phyloP scores from a whole-genome alignment of 2,113 vertebrate species.

The Regulus satrapa region DNA sequence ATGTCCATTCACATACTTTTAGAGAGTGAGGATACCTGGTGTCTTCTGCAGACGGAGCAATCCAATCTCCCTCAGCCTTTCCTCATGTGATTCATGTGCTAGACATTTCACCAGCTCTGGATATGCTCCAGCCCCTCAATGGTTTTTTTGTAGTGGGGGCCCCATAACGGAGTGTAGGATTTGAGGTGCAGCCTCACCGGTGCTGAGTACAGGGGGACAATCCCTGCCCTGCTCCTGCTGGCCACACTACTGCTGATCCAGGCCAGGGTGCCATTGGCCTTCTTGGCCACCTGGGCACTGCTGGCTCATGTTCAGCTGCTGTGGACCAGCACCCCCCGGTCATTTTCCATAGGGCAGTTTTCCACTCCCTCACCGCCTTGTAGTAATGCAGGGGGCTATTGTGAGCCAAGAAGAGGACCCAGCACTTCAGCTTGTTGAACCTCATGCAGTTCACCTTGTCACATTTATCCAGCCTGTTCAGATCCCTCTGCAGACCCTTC shows the following conservation, averaged over 20 bases:
- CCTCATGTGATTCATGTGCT: not conserved
- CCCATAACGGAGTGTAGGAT: not conserved
- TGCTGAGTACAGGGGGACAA: not conserved
- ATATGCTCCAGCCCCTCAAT: rapidly evolving
- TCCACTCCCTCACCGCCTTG: not conserved
- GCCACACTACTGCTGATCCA: not conserved
- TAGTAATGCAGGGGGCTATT: not conserved
- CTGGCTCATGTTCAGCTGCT: not conserved
- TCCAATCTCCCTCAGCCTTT: not conserved
- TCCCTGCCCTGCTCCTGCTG: not conserved
- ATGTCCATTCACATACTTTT: rapidly evolving
- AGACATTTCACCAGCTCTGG: not conserved
- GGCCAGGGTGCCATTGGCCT: not conserved
- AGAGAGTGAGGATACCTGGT: too few species aligned
- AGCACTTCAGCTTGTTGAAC: not conserved
- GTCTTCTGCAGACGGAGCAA: not conserved
- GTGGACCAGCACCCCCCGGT: not conserved
- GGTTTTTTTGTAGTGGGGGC: too few species aligned
- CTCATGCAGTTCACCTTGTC: not conserved
- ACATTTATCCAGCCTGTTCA: not conserved
- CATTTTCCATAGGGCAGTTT: not conserved
- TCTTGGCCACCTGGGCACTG: not conserved
- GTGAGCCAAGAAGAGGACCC: not conserved
- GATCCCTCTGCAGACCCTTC: not conserved
- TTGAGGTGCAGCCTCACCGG: not conserved